Conservation (phyloP, 2,888 invertebrate genomes). For the Leptopilina drosophilae region DNA sequence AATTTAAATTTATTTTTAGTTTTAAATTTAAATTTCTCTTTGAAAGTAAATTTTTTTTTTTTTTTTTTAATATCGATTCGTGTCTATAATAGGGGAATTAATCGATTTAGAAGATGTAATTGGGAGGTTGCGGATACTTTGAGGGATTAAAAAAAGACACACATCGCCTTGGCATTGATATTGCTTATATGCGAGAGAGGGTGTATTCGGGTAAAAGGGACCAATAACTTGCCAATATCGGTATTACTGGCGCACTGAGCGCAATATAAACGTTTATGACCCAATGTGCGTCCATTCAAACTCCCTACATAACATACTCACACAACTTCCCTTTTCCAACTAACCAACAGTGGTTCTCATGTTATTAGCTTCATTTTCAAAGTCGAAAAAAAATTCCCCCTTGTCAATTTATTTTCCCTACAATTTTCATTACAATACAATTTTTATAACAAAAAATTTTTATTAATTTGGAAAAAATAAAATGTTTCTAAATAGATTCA, state of each 20-base stretch:
- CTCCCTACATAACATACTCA: constrained; percentile 54
- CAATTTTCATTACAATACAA: too few species aligned
- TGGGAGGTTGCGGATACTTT: constrained; percentile 57
- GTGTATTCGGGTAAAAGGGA: constrained; percentile 58
- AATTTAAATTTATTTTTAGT: too few species aligned
- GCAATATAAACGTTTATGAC: constrained; percentile 77
- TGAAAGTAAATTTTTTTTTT: too few species aligned
- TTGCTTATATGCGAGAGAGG: constrained; percentile 56
- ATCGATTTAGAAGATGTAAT: neutral
- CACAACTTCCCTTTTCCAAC: constrained; percentile 51
- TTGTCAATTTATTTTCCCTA: too few species aligned
- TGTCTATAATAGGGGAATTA: neutral
- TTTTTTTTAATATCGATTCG: too few species aligned
- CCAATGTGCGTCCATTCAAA: constrained; percentile 68
- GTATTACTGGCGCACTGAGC: constrained; percentile 72
- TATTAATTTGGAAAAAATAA: too few species aligned
- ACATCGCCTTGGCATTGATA: constrained; percentile 57
- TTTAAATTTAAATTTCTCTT: too few species aligned
- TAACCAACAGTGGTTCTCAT: constrained; percentile 58
- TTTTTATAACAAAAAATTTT: too few species aligned
- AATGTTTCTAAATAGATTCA: too few species aligned
- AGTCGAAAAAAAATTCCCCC: neutral
- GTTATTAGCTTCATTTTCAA: neutral
- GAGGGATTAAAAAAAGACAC: constrained; percentile 66
- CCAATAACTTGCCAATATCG: constrained; percentile 77